phyloP scores from a whole-genome alignment of 2,797 vertebrate species.

The Tragopan temminckii region DNA sequence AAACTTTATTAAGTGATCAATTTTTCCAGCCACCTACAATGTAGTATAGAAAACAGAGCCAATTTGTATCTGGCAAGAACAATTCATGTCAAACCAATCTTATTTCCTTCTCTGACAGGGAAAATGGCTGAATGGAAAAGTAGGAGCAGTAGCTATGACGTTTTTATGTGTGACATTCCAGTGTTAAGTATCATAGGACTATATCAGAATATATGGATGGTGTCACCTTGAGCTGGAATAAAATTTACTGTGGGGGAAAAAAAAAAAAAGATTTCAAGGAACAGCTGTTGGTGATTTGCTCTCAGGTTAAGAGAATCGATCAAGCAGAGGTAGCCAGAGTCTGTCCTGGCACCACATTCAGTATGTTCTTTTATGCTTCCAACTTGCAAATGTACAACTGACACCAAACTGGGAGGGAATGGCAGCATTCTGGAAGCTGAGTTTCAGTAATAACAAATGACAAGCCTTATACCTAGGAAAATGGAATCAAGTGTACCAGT shows the following conservation, averaged over 20 bases:
- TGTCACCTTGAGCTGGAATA: background rate
- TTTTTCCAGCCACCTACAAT: background rate
- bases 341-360: background rate
- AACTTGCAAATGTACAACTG: background rate
- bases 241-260: background rate
- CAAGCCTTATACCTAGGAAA: background rate
- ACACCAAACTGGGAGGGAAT: background rate
- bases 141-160: background rate
- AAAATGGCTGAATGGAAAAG: background rate
- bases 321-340: background rate
- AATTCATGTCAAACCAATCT: constrained; percentile 30
- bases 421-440: background rate
- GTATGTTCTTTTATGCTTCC: background rate
- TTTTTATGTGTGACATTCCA: background rate
- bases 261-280: background rate
- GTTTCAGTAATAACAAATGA: background rate
- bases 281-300: background rate
- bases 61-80: constrained; percentile 35
- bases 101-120: constrained; percentile 7
- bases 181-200: background rate
- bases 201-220: background rate
- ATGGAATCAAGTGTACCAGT: background rate
- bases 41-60: background rate
- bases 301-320: background rate
- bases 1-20: background rate